phyloP scores from a whole-genome alignment of 2,113 vertebrate genomes.

The Struthio camelus region DNA sequence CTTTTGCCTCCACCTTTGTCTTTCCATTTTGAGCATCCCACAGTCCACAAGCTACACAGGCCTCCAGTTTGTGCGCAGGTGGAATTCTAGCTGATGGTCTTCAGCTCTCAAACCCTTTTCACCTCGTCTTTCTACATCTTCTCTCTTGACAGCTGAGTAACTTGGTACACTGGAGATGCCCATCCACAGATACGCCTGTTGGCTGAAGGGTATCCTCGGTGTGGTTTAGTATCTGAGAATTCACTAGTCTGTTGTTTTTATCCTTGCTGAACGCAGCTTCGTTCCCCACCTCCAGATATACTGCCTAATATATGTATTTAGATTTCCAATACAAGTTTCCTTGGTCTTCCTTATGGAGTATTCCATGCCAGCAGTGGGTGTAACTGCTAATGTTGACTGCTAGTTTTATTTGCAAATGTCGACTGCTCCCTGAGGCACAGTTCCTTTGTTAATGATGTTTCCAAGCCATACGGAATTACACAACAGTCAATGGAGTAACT shows the following conservation, averaged over 20 bases:
- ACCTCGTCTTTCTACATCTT: background rate
- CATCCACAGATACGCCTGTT: accelerated
- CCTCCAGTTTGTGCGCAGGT: background rate
- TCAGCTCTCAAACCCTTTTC: background rate
- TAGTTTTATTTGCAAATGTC: background rate
- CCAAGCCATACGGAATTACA: background rate
- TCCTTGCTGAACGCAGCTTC: background rate
- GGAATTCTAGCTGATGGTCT: background rate
- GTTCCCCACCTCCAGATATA: background rate
- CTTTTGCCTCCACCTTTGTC: background rate
- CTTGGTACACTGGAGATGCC: background rate
- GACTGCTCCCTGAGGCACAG: background rate
- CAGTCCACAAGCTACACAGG: background rate
- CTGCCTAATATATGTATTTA: background rate
- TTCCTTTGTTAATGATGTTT: conserved; percentile 26
- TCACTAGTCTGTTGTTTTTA: background rate
- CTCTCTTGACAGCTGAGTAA: background rate
- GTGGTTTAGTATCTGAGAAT: background rate
- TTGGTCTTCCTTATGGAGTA: background rate
- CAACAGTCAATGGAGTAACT: background rate
- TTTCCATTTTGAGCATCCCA: background rate
- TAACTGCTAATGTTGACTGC: background rate
- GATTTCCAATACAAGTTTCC: background rate
- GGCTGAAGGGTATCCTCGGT: background rate
- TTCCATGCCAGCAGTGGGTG: background rate